Evolutionary conservation across 2,113 vertebrate species (phyloP).

Genomic region (Strix uralensis): DNA sequence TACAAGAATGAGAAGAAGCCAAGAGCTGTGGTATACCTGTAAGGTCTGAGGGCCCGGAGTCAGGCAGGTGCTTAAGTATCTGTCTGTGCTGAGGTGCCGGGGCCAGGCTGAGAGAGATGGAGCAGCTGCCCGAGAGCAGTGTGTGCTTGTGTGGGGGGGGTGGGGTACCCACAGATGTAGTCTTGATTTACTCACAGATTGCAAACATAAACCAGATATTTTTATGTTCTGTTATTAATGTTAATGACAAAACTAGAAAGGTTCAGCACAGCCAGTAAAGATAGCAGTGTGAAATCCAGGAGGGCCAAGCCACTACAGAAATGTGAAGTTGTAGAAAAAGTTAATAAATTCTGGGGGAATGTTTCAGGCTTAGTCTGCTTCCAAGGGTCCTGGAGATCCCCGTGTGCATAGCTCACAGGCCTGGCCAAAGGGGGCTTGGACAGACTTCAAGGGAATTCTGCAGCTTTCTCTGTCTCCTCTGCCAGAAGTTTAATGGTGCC

Average conservation of each 20-base stretch:
- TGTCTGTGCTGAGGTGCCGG: neutral
- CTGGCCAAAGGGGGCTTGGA: slow-evolving; percentile 31
- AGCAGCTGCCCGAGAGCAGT: neutral
- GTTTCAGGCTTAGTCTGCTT: slow-evolving; percentile 1
- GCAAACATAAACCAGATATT: slow-evolving; percentile 28
- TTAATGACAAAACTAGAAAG: neutral
- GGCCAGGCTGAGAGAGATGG: neutral
- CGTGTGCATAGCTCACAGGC: neutral
- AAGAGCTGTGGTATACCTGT: fast-evolving
- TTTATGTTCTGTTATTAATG: slow-evolving; percentile 15
- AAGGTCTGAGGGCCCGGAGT: neutral
- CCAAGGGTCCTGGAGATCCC: slow-evolving; percentile 12
- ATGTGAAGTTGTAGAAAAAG: slow-evolving; percentile 15
- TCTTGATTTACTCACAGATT: neutral
- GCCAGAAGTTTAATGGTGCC: slow-evolving; percentile 20
- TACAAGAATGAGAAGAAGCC: fast-evolving
- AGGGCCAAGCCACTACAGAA: neutral
- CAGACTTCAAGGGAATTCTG: slow-evolving; percentile 62
- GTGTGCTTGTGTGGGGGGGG: neutral
- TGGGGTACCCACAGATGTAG: neutral
- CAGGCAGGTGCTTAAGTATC: neutral
- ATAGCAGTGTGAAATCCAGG: slow-evolving; percentile 1
- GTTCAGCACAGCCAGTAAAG: neutral
- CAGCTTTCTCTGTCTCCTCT: neutral
- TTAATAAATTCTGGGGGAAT: slow-evolving; percentile 32